phyloP scores from a whole-genome alignment of 2,113 vertebrate genomes.

The Oceanodroma tethys region DNA sequence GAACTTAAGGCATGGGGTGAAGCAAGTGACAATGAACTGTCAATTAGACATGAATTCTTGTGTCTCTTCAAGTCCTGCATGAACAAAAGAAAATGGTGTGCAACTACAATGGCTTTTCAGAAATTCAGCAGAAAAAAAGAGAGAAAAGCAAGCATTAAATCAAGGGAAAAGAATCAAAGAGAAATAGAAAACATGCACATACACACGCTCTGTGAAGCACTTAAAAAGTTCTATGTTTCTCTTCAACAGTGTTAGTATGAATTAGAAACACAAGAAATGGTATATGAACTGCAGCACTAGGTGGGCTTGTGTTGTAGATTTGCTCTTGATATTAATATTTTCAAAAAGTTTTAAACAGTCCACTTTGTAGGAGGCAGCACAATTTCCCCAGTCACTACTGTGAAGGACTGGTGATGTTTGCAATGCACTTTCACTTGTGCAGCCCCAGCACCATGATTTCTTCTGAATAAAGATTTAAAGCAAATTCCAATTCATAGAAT shows the following conservation, averaged over 20 bases:
- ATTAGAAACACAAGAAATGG: neutral
- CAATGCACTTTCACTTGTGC: neutral
- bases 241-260: neutral
- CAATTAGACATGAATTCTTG: neutral
- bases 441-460: neutral
- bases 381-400: neutral
- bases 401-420: neutral
- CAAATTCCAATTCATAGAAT: neutral
- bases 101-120: neutral
- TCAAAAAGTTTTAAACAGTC: neutral
- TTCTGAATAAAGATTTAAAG: neutral
- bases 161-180: neutral
- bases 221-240: neutral
- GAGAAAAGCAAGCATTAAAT: neutral
- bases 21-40: neutral
- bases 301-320: neutral
- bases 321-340: neutral
- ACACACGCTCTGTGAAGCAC: neutral
- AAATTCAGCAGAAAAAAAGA: neutral
- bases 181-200: neutral
- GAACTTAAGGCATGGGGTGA: neutral
- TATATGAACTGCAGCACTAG: neutral
- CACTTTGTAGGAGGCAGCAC: neutral
- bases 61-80: neutral
- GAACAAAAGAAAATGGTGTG: neutral